phyloP scores from a whole-genome alignment of 2,797 vertebrate genomes.

The Australoheros facetus region DNA sequence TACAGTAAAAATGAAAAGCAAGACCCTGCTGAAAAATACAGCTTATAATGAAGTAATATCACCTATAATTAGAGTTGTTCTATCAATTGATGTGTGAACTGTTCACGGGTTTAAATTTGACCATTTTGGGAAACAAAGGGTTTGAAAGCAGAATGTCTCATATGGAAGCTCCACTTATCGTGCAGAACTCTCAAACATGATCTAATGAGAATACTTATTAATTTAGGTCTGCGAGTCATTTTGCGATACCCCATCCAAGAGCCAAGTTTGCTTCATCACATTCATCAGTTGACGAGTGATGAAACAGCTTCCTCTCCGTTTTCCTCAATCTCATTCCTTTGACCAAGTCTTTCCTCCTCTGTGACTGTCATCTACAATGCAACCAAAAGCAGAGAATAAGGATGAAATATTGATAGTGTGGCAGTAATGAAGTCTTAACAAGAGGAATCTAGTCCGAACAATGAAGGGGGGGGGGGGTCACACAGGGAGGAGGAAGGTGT shows the following conservation, averaged over 20 bases:
- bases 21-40: neutral
- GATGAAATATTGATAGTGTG: slow-evolving; percentile 61
- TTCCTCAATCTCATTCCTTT: slow-evolving; percentile 44
- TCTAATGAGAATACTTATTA: slow-evolving; percentile 30
- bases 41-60: neutral
- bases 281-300: slow-evolving; percentile 19
- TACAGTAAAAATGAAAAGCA: neutral
- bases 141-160: slow-evolving; percentile 16
- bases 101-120: slow-evolving; percentile 17
- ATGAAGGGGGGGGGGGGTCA: slow-evolving; percentile 44
- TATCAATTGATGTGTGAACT: neutral
- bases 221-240: slow-evolving; percentile 18
- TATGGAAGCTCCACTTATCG: slow-evolving; percentile 18
- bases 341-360: slow-evolving; percentile 31
- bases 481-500: slow-evolving; percentile 31
- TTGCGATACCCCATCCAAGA: neutral
- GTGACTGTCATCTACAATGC: slow-evolving; percentile 32
- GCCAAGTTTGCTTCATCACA: slow-evolving; percentile 15
- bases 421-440: slow-evolving; percentile 70
- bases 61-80: slow-evolving; percentile 1
- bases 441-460: slow-evolving; percentile 56
- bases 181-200: slow-evolving; percentile 10
- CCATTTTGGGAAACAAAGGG: neutral
- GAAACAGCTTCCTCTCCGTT: slow-evolving; percentile 38
- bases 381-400: slow-evolving; percentile 39